Percentiles rank a stretch among this genome's conserved stretches.
Conservation (phyloP, 2,113 vertebrate genomes). For the Setophaga petechia region DNA sequence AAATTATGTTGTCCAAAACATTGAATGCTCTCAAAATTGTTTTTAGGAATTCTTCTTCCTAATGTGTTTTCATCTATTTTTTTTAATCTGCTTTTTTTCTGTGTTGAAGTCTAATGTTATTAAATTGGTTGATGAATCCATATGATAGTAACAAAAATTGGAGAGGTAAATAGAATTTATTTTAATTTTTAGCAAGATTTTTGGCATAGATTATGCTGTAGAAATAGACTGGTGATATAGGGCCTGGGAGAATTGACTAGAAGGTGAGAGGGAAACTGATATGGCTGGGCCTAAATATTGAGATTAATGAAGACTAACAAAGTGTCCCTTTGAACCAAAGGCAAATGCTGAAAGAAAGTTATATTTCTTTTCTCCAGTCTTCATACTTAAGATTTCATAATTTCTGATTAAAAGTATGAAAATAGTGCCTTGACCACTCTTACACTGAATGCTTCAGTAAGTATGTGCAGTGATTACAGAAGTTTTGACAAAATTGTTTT, state of each 20-base stretch:
- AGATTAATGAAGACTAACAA: not conserved
- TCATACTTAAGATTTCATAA: not conserved
- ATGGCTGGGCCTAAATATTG: not conserved
- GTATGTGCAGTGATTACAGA: not conserved
- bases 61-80: accelerated
- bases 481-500: not conserved
- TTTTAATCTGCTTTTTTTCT: not conserved
- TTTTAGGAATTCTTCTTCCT: not conserved
- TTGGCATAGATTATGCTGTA: not conserved
- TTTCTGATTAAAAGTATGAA: not conserved
- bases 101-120: not conserved
- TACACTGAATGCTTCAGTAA: not conserved
- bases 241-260: not conserved
- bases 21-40: not conserved
- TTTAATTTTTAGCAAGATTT: not conserved
- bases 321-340: not conserved
- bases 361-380: not conserved
- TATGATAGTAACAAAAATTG: not conserved
- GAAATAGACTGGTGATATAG: not conserved
- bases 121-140: not conserved
- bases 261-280: not conserved
- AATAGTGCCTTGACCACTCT: not conserved
- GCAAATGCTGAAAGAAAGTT: not conserved
- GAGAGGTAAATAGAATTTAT: not conserved
- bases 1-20: not conserved